Percentiles rank a stretch among this genome's conserved stretches.
Evolutionary conservation across 2,888 invertebrate species (phyloP).

Genomic region (Ophion slaviceki): DNA sequence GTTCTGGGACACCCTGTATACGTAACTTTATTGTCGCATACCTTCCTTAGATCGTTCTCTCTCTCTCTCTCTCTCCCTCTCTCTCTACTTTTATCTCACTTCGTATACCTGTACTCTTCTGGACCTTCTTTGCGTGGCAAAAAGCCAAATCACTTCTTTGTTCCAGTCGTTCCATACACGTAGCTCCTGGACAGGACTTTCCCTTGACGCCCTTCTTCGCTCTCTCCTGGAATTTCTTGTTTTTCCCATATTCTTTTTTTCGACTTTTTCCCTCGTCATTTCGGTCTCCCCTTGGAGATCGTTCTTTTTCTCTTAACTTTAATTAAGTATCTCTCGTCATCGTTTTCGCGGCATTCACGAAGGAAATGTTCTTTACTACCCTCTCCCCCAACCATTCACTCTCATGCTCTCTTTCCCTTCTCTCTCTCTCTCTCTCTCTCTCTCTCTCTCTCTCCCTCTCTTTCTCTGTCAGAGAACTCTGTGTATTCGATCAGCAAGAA

Average conservation of each 20-base stretch:
- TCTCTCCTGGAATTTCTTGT: conserved; percentile 2
- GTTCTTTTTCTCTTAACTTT: conserved; percentile 44
- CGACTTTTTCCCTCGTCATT: conserved; percentile 30
- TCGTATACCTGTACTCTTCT: not conserved
- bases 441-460: not conserved
- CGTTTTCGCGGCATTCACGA: conserved; percentile 33
- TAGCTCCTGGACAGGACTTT: conserved; percentile 16
- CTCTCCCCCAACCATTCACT: not conserved
- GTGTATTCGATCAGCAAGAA: conserved; percentile 28
- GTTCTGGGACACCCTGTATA: not conserved
- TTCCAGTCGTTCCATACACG: conserved; percentile 44
- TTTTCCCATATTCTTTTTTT: conserved; percentile 2
- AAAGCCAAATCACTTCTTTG: conserved; percentile 49
- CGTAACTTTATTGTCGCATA: conserved; percentile 19
- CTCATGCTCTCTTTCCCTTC: not conserved
- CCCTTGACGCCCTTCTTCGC: conserved; percentile 7
- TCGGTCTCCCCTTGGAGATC: conserved; percentile 38
- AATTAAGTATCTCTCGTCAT: conserved; percentile 50
- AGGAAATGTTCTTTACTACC: conserved; percentile 1
- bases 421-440: too few relatives aligned
- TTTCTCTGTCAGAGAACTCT: not conserved
- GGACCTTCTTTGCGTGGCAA: conserved; percentile 21
- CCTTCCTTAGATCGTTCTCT: conserved; percentile 3
- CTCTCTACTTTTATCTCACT: too few relatives aligned
- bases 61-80: conserved; percentile 5